Conservation (phyloP, 2,797 vertebrate genomes). For the Arrhamphus sclerolepis region DNA sequence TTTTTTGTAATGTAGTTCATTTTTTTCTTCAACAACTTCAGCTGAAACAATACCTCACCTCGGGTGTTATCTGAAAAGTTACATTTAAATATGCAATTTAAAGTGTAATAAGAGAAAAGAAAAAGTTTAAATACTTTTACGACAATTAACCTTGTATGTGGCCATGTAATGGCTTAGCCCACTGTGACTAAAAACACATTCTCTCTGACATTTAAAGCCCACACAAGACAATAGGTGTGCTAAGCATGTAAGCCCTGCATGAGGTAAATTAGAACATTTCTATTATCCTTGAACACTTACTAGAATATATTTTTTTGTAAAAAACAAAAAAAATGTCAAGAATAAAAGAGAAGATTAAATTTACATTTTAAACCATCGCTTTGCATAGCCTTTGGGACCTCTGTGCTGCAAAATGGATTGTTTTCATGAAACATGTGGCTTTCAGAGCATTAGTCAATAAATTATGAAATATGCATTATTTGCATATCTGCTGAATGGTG, state of each 20-base stretch:
- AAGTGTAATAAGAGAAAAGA: constrained; percentile 79
- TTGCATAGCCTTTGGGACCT: constrained; percentile 61
- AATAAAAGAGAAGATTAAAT: constrained; percentile 63
- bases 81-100: constrained; percentile 77
- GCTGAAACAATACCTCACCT: constrained; percentile 72
- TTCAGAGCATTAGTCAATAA: constrained; percentile 63
- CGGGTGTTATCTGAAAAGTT: constrained; percentile 76
- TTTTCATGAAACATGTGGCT: constrained; percentile 59
- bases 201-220: constrained; percentile 83
- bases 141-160: constrained; percentile 87
- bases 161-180: constrained; percentile 83
- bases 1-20: constrained; percentile 49
- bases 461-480: constrained; percentile 70
- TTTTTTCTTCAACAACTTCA: constrained; percentile 52
- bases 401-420: constrained; percentile 46
- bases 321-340: constrained; percentile 40
- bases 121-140: constrained; percentile 80
- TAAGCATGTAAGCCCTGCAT: constrained; percentile 76
- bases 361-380: constrained; percentile 55
- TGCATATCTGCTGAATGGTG: constrained; percentile 61
- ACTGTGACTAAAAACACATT: constrained; percentile 84
- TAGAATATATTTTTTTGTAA: constrained; percentile 67
- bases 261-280: constrained; percentile 83
- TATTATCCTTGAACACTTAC: constrained; percentile 79
- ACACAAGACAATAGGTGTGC: constrained; percentile 76